Evolutionary conservation across 2,797 vertebrate species (phyloP).

Genomic region (Myotis findleyi): DNA sequence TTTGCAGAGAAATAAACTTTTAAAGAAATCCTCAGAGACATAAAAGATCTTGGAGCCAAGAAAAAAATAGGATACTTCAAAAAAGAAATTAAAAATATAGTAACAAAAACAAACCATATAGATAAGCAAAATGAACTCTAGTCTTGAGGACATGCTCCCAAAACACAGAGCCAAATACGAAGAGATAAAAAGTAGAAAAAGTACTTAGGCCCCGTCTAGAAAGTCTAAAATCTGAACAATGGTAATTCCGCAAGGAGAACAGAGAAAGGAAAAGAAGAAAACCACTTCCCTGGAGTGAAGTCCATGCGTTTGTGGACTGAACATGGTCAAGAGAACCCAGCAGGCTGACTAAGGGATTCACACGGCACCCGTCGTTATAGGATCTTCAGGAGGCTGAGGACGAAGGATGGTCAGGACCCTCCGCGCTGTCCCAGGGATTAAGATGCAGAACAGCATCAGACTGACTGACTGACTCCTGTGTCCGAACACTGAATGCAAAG

Average conservation of each 20-base stretch:
- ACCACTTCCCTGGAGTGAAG: not conserved
- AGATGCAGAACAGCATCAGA: not conserved
- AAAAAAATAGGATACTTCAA: not conserved
- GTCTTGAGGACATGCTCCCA: not conserved
- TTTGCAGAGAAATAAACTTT: not conserved
- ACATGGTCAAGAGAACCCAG: not conserved
- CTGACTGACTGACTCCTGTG: not conserved
- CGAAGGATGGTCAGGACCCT: not conserved
- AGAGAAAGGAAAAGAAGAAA: not conserved
- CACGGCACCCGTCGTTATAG: accelerated
- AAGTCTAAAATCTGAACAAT: not conserved
- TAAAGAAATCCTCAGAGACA: not conserved
- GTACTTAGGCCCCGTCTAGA: not conserved
- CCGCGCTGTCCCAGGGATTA: accelerated
- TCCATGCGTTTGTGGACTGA: not conserved
- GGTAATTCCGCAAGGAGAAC: not conserved
- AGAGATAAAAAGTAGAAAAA: not conserved
- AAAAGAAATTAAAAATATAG: not conserved
- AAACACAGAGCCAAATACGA: slow-evolving; percentile 4
- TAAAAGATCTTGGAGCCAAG: not conserved
- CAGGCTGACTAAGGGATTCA: not conserved
- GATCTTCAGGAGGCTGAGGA: not conserved
- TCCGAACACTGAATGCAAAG: not conserved
- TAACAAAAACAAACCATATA: not conserved
- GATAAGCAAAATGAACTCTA: not conserved